phyloP scores from a whole-genome alignment of 2,797 vertebrate genomes.

The Acanthornis magna region DNA sequence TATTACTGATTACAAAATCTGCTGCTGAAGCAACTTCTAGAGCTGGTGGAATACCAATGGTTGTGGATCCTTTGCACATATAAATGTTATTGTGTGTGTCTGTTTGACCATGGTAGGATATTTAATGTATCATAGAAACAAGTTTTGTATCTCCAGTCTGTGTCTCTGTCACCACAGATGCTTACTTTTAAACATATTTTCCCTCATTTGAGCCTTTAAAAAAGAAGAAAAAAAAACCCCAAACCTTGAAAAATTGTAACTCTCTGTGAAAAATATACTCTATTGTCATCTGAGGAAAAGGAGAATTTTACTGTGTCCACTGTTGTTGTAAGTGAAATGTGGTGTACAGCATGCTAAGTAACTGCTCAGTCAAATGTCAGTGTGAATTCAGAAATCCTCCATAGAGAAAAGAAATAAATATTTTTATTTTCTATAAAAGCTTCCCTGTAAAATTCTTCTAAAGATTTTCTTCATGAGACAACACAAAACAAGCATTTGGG shows the following conservation, averaged over 20 bases:
- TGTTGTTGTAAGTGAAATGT: slow-evolving; percentile 23
- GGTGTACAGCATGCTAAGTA: slow-evolving; percentile 25
- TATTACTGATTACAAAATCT: background rate
- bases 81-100: slow-evolving; percentile 25
- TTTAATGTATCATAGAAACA: background rate
- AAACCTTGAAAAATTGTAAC: background rate
- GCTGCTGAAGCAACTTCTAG: background rate
- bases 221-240: accelerated
- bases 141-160: background rate
- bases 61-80: slow-evolving; percentile 9
- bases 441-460: slow-evolving; percentile 57
- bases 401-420: slow-evolving; percentile 46
- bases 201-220: background rate
- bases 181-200: background rate
- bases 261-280: background rate
- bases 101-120: slow-evolving; percentile 33
- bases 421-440: slow-evolving; percentile 44
- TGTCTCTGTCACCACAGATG: background rate
- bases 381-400: slow-evolving; percentile 30
- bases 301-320: background rate
- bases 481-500: background rate
- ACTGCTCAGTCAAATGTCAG: background rate
- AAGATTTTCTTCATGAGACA: background rate
- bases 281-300: background rate
- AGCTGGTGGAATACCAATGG: background rate